Evolutionary conservation across 2,113 vertebrate genomes (phyloP).

Genomic region (Parus major): DNA sequence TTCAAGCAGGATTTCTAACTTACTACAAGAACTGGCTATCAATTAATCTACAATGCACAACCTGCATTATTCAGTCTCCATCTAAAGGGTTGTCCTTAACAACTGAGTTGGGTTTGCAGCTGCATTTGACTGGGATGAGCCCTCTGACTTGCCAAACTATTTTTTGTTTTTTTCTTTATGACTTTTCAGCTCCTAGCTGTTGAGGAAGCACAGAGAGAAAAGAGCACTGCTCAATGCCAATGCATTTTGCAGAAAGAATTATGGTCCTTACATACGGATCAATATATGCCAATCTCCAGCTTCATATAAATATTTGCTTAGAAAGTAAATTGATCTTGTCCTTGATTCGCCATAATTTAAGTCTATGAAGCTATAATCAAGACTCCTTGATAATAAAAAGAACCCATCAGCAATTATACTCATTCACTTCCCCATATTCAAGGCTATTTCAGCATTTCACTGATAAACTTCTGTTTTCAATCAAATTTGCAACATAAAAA

Average conservation of each 20-base stretch:
- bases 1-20: not conserved
- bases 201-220: not conserved
- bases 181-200: not conserved
- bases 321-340: conserved; percentile 63
- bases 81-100: not conserved
- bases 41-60: not conserved
- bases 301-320: conserved; percentile 60
- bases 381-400: conserved; percentile 55
- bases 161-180: not conserved
- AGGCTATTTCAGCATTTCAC: conserved; percentile 41
- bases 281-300: conserved; percentile 38
- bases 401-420: conserved; percentile 56
- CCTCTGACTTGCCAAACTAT: not conserved
- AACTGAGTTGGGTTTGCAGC: not conserved
- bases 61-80: not conserved
- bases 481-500: conserved; percentile 28
- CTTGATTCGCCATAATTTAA: conserved; percentile 55
- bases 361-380: conserved; percentile 58
- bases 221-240: not conserved
- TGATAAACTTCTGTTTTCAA: conserved; percentile 57
- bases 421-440: conserved; percentile 41
- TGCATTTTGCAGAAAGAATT: conserved; percentile 6
- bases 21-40: not conserved
- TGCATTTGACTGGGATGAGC: not conserved
- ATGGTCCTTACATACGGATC: conserved; percentile 37